Evolutionary conservation across 2,113 vertebrate species (phyloP).

Genomic region (Calypte anna): DNA sequence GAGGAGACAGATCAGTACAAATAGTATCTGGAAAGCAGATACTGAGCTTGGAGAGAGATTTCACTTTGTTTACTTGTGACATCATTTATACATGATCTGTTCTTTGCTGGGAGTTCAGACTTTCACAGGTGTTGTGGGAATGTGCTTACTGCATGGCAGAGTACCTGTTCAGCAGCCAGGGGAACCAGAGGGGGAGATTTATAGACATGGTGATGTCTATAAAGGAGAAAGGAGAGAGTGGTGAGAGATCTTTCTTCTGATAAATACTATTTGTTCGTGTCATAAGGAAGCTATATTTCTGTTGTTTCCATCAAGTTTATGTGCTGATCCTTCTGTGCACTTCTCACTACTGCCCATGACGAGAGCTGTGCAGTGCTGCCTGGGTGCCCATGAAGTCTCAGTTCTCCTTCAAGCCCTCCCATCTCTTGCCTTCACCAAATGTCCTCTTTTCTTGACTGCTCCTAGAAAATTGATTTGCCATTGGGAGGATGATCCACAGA

Average conservation of each 20-base stretch:
- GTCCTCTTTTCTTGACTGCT: background rate
- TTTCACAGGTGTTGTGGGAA: background rate
- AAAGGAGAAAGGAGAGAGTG: background rate
- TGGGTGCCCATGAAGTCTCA: background rate
- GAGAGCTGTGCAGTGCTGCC: background rate
- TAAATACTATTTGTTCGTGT: background rate
- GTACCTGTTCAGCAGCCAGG: background rate
- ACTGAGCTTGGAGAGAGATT: background rate
- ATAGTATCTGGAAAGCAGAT: background rate
- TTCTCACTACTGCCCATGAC: background rate
- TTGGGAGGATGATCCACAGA: background rate
- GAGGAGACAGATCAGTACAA: background rate
- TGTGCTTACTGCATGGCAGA: background rate
- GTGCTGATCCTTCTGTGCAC: background rate
- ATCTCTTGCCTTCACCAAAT: background rate
- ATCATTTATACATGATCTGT: background rate
- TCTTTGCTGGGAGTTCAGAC: background rate
- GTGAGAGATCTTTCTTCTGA: background rate
- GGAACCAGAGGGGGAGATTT: accelerated
- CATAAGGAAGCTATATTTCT: background rate
- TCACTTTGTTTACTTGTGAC: background rate
- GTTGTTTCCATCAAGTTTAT: background rate
- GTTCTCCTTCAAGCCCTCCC: background rate
- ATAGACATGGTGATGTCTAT: accelerated
- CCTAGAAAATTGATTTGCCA: background rate